Evolutionary conservation across 2,113 vertebrate genomes (phyloP), one percentile per base, ranked within the genome.

Genomic region (Corynorhinus townsendii): DNA sequence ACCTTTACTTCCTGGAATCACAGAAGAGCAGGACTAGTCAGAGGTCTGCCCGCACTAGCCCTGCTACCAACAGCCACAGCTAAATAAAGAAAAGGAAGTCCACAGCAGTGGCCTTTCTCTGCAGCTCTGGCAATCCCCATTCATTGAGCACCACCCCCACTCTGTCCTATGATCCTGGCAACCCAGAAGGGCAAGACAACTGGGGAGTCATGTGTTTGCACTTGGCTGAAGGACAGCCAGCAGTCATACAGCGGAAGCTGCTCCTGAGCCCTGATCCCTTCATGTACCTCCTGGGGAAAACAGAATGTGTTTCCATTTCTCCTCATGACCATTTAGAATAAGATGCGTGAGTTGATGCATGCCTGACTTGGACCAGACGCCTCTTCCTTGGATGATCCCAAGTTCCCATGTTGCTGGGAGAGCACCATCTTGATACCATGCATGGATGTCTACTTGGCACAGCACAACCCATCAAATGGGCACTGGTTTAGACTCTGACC

Each of bases 1-100:
- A 99, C 99, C 94, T 99, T 99, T 94, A 99, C 99, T 97, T 99
- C 99, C 99, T 99, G 97, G 56, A 64, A 96, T 54, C 64, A 96
- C 0, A 68, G 12, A 52, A 90, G 11, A 89, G 64, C 16, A 73
- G 49, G 43, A 20, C 43, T 38, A 1, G 19, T 92, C 90, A 95
- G 19, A 94, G 56, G 82, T 40, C 52, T 91, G 84, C 56, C 59
- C 66, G 49, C n/a, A 87, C n/a, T 1, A 89, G 62, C n/a, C 82
- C 72, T 90, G 56, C 54, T 33, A 47, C 81, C n/a, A 62, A 90
- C 1, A 85, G 87, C 72, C 72, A n/a, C 47, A 26, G 77, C 80
- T 76, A 49, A 75, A 45, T 87, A 79, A 72, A 95, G 62, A 84
- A 52, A 33, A 43, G 85, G 12, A 77, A 71, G 85, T 7, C 52